phyloP scores from a whole-genome alignment of 2,888 invertebrate genomes.

The Drosophila monieri region DNA sequence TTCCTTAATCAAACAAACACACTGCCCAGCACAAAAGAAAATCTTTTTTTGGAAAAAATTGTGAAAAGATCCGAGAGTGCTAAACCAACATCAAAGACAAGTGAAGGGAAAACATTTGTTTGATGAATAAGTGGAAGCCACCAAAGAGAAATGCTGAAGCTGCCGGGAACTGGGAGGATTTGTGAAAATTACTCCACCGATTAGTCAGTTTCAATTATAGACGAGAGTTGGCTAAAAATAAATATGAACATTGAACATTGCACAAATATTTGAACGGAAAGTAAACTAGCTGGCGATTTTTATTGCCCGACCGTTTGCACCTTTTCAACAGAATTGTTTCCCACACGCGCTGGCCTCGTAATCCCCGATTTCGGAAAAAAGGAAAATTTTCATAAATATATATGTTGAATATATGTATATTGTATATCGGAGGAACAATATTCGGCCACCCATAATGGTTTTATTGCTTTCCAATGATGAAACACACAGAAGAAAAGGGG shows the following conservation, averaged over 20 bases:
- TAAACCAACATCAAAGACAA: slow-evolving; percentile 35
- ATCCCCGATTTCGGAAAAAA: slow-evolving; percentile 5
- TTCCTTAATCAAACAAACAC: slow-evolving; percentile 57
- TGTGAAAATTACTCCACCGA: slow-evolving; percentile 24
- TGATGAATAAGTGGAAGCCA: slow-evolving; percentile 3
- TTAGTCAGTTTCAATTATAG: slow-evolving; percentile 40
- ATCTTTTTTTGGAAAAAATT: neutral
- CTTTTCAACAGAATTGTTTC: slow-evolving; percentile 37
- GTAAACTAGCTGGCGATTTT: slow-evolving; percentile 41
- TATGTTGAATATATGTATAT: too few relatives aligned
- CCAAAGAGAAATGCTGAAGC: neutral
- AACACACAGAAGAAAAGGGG: slow-evolving; percentile 13
- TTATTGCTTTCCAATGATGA: slow-evolving; percentile 68
- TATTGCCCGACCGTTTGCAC: slow-evolving; percentile 39
- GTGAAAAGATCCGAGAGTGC: slow-evolving; percentile 3
- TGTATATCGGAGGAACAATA: slow-evolving; percentile 46
- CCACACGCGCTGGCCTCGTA: slow-evolving; percentile 24
- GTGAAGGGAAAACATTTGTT: slow-evolving; percentile 14
- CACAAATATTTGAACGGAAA: slow-evolving; percentile 34
- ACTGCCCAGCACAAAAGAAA: neutral
- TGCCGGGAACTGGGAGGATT: neutral
- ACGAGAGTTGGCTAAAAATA: slow-evolving; percentile 30
- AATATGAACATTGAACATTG: slow-evolving; percentile 42
- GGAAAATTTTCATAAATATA: slow-evolving; percentile 13
- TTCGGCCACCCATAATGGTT: slow-evolving; percentile 45